Percentiles rank a stretch among this genome's conserved stretches.
These are phyloP conservation scores for Sebastes goodei DNA, from an alignment of 2,797 vertebrate genomes.

Conservation along the genomic window DNA sequence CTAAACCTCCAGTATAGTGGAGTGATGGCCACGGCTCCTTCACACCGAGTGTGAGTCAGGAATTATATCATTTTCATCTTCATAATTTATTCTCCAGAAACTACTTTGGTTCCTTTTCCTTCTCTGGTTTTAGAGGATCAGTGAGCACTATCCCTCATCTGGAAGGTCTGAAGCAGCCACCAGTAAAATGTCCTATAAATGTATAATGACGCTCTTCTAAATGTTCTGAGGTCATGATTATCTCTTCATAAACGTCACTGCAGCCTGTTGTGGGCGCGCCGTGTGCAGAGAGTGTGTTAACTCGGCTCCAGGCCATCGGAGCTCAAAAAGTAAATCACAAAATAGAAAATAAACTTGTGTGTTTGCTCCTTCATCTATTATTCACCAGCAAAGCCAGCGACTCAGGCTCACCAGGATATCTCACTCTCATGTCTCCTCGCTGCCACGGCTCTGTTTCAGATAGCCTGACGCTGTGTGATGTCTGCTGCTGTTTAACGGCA, in stretches of 20 bases:
- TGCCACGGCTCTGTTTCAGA: background rate
- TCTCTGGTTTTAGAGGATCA: conserved; percentile 33
- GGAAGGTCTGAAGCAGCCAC: conserved; percentile 43
- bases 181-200: conserved; percentile 70
- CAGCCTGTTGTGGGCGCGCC: conserved; percentile 29
- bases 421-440: background rate
- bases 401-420: conserved; percentile 16
- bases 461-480: background rate
- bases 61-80: conserved; percentile 30
- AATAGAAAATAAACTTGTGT: conserved; percentile 53
- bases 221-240: conserved; percentile 56
- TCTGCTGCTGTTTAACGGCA: background rate
- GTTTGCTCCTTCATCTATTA: conserved; percentile 42
- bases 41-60: background rate
- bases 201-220: conserved; percentile 63
- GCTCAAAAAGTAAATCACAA: conserved; percentile 33
- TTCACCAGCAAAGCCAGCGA: conserved; percentile 25
- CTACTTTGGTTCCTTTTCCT: conserved; percentile 10
- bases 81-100: conserved; percentile 39
- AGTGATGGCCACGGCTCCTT: conserved; percentile 15
- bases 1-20: conserved; percentile 8
- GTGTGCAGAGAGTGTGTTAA: conserved; percentile 2
- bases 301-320: conserved; percentile 20
- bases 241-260: conserved; percentile 57
- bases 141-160: conserved; percentile 29